Percentiles rank a stretch among this genome's conserved stretches.
Evolutionary conservation across 2,113 vertebrate species (phyloP).

Genomic region (zebrafish (Danio rerio)): GRCz12tu NC_133181.1:48044001-48044500

Average conservation of each 20-base stretch:
- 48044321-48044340: not conserved
- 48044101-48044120: constrained; percentile 39
- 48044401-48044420: too few relatives aligned
- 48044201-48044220: constrained; percentile 23
- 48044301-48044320: constrained; percentile 37
- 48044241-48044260: constrained; percentile 30
- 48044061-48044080: not conserved
- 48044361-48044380: not conserved
- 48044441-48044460: too few relatives aligned
- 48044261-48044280: constrained; percentile 47
- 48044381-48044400: not conserved
- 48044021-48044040: constrained; percentile 30
- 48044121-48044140: constrained; percentile 15
- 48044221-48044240: constrained; percentile 31
- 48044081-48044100: constrained; percentile 16
- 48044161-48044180: constrained; percentile 27
- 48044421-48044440: too few relatives aligned
- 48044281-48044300: constrained; percentile 34
- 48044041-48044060: constrained; percentile 23
- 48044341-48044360: not conserved
- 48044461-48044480: too few relatives aligned
- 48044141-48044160: constrained; percentile 41
- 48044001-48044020: constrained; percentile 12
- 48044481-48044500: too few relatives aligned
- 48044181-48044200: constrained; percentile 38